Conservation (phyloP, 2,888 invertebrate genomes). For the Hoplodrina blanda region DNA sequence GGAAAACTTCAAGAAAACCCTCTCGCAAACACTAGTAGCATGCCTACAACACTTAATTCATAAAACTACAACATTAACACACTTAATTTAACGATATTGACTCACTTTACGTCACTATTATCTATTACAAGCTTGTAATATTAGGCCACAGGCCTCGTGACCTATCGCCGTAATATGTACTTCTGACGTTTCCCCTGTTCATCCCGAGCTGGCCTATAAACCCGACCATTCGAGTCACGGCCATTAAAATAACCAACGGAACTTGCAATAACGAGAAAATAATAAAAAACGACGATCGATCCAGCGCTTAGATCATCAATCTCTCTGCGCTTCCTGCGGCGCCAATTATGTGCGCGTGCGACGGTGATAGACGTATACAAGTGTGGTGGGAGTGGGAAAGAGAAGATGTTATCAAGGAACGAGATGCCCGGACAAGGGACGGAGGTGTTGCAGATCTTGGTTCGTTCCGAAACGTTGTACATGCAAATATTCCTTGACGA, state of each 20-base stretch:
- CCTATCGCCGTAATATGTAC: conserved; percentile 2
- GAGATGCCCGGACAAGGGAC: conserved; percentile 65
- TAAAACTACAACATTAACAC: conserved; percentile 40
- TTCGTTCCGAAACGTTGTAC: conserved; percentile 66
- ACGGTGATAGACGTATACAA: conserved; percentile 64
- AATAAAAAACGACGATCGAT: conserved; percentile 70
- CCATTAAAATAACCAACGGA: conserved; percentile 66
- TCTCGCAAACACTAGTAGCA: conserved; percentile 2
- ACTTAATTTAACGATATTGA: conserved; percentile 26
- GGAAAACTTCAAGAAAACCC: conserved; percentile 44
- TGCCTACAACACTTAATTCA: conserved; percentile 4
- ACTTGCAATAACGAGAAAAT: conserved; percentile 63
- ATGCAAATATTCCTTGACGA: conserved; percentile 16
- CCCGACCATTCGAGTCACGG: conserved; percentile 40
- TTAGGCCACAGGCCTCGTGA: conserved; percentile 2
- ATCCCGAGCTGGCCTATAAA: conserved; percentile 45
- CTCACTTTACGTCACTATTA: conserved; percentile 9
- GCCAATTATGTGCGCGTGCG: conserved; percentile 77
- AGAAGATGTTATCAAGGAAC: conserved; percentile 62
- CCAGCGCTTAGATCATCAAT: conserved; percentile 85
- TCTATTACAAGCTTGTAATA: conserved; percentile 2
- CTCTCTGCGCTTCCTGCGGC: conserved; percentile 83
- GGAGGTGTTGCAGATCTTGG: conserved; percentile 71
- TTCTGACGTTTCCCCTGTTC: neutral
- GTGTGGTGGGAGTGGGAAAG: conserved; percentile 46